Conservation (phyloP, 2,888 invertebrate species). For the Helobdella robusta region DNA sequence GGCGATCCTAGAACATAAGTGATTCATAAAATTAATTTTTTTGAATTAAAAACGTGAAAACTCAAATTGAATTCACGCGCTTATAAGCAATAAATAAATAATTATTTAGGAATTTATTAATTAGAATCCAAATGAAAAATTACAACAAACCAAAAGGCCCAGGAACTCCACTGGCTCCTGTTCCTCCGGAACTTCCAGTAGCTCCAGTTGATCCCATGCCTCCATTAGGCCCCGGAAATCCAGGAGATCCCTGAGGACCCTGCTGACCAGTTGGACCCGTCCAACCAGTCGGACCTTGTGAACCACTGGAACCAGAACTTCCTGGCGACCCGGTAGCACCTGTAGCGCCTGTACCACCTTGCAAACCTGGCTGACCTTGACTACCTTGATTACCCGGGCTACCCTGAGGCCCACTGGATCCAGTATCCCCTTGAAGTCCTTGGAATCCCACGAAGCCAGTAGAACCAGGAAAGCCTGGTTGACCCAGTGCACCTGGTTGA, state of each 20-base stretch:
- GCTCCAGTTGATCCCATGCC: conserved; percentile 26
- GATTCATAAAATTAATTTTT: not conserved
- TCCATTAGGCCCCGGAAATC: conserved; percentile 16
- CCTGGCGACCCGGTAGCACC: conserved; percentile 23
- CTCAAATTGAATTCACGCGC: too few species aligned
- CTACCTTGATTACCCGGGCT: conserved; percentile 27
- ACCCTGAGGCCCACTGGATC: conserved; percentile 27
- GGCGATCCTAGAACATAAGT: not conserved
- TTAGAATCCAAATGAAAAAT: too few species aligned
- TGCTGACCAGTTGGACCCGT: conserved; percentile 15
- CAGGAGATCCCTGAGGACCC: conserved; percentile 18
- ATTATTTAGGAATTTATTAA: too few species aligned
- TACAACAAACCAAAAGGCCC: conserved; percentile 39
- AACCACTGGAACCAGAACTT: conserved; percentile 23
- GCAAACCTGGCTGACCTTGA: conserved; percentile 23
- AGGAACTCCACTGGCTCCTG: conserved; percentile 28
- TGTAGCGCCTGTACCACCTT: conserved; percentile 23
- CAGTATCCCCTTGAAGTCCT: conserved; percentile 14
- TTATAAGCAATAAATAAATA: too few species aligned
- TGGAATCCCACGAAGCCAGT: conserved; percentile 10
- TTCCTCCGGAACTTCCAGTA: conserved; percentile 21
- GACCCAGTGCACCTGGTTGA: not conserved
- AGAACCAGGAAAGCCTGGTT: conserved; percentile 7
- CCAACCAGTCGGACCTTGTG: conserved; percentile 21
- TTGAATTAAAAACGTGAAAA: too few species aligned